These are phyloP conservation scores for Nesogale talazaci DNA, from an alignment of 2,113 vertebrate genomes.

Conservation along the genomic window DNA sequence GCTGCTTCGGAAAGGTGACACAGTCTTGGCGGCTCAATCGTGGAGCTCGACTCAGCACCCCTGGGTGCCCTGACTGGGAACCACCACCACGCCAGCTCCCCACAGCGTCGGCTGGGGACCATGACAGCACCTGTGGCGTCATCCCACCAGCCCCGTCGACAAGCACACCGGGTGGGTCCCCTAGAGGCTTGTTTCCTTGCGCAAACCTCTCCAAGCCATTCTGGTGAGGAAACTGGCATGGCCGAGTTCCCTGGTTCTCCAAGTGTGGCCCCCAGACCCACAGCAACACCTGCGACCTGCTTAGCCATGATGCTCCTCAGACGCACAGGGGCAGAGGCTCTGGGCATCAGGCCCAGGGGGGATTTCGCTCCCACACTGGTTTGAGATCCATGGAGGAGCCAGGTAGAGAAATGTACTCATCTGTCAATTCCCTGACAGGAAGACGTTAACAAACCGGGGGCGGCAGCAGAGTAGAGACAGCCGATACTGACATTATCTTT, in stretches of 20 bases:
- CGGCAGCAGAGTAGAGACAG: neutral
- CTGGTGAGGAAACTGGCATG: neutral
- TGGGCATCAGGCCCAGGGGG: no score
- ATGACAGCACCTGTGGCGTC: no score
- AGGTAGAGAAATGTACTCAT: neutral
- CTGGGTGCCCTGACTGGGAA: neutral
- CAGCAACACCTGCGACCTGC: no score
- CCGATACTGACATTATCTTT: neutral
- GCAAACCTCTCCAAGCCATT: neutral
- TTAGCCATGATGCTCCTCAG: neutral
- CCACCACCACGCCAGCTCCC: neutral
- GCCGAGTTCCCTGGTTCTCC: neutral
- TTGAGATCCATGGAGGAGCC: no score
- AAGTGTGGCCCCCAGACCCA: neutral
- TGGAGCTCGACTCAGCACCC: neutral
- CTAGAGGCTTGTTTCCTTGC: neutral
- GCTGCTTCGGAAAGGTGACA: no score
- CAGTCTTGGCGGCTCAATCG: neutral
- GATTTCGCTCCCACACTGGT: no score
- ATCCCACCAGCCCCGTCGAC: neutral
- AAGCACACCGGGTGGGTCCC: neutral
- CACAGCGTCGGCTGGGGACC: neutral
- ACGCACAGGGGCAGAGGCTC: no score
- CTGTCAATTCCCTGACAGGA: slow-evolving; percentile 16
- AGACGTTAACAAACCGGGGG: neutral